phyloP scores from a whole-genome alignment of 2,888 invertebrate genomes.

The Drosophila picticornis region DNA sequence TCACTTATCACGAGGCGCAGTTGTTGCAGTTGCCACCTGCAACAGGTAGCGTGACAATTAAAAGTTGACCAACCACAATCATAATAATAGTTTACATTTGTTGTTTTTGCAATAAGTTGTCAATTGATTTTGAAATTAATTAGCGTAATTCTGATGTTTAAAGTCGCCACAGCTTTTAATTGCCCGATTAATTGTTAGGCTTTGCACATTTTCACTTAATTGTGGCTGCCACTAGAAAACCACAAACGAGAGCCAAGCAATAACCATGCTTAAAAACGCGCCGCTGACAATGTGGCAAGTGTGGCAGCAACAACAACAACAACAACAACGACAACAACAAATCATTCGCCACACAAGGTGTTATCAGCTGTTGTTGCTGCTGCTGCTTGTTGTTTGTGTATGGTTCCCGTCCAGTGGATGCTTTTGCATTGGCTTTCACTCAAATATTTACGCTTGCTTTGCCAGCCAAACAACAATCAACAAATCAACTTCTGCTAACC shows the following conservation, averaged over 20 bases:
- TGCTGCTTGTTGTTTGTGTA: constrained; percentile 2
- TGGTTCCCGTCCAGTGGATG: constrained; percentile 22
- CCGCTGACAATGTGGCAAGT: constrained; percentile 26
- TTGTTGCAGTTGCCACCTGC: constrained; percentile 11
- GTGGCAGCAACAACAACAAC: constrained; percentile 32
- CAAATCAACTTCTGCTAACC: constrained; percentile 43
- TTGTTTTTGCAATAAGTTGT: background rate
- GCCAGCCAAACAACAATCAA: background rate
- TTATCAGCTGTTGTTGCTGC: constrained; percentile 42
- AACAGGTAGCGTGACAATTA: constrained; percentile 29
- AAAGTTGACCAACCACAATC: constrained; percentile 9
- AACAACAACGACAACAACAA: background rate
- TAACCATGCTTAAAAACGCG: constrained; percentile 34
- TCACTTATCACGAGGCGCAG: constrained; percentile 55
- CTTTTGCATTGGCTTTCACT: constrained; percentile 65
- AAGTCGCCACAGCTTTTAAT: constrained; percentile 7
- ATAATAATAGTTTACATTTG: background rate
- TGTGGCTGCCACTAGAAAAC: constrained; percentile 39
- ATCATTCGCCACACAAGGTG: constrained; percentile 49
- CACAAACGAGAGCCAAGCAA: constrained; percentile 13
- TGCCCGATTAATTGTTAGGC: constrained; percentile 32
- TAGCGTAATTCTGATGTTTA: constrained; percentile 16
- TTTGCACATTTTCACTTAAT: constrained; percentile 63
- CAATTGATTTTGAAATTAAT: constrained; percentile 32
- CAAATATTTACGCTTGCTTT: constrained; percentile 67